Conservation (phyloP, 2,113 vertebrate genomes). For the Istiophorus platypterus region DNA sequence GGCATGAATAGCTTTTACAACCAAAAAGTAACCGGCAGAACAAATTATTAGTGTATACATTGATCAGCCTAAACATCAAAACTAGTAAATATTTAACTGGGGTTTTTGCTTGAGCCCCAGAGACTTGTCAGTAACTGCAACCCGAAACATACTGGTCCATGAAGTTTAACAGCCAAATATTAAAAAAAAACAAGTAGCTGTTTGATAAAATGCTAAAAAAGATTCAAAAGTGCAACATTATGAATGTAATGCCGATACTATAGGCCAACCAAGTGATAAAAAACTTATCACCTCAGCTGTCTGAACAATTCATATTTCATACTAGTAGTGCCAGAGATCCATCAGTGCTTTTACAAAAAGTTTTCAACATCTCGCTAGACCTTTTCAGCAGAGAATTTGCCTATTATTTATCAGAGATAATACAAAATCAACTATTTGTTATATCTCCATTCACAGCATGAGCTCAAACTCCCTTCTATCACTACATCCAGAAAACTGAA, state of each 20-base stretch:
- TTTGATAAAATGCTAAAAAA: background rate
- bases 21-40: too few relatives aligned
- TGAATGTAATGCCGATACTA: background rate
- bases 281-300: background rate
- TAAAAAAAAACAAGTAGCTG: background rate
- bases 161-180: conserved; percentile 1
- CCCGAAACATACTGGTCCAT: background rate
- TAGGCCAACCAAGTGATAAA: conserved; percentile 4
- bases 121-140: background rate
- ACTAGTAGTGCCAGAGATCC: background rate
- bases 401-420: conserved; percentile 15
- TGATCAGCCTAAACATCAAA: too few relatives aligned
- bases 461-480: background rate
- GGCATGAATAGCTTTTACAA: too few relatives aligned
- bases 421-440: background rate
- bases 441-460: conserved; percentile 1
- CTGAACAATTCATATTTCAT: background rate
- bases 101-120: too few relatives aligned
- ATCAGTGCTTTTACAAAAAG: background rate
- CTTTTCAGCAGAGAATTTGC: conserved; percentile 6
- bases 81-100: too few relatives aligned
- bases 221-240: background rate
- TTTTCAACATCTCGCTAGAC: background rate
- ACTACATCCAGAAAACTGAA: conserved; percentile 11
- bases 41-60: too few relatives aligned